A percentile compares a stretch with the other conserved stretches of the same genome.
Conservation (phyloP, 2,797 vertebrate genomes). For the Rhincodon typus region DNA sequence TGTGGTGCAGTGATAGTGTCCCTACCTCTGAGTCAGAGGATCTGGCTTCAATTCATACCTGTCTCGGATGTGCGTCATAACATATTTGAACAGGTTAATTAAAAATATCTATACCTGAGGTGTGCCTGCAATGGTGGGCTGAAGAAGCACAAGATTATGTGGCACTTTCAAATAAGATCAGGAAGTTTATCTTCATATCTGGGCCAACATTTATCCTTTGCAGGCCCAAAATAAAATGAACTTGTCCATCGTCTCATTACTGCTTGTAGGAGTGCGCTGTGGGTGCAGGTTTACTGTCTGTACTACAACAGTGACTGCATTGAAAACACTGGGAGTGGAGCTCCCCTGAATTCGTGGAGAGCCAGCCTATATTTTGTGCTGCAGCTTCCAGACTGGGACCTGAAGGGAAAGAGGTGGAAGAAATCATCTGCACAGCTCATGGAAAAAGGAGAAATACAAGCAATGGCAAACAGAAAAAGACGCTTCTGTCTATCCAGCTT, state of each 20-base stretch:
- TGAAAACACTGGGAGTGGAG: background rate
- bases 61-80: too few relatives aligned
- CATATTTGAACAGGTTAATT: too few relatives aligned
- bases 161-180: background rate
- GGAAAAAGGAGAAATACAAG: background rate
- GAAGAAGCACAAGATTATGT: background rate
- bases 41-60: too few relatives aligned
- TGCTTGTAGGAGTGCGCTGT: background rate
- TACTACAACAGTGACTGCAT: background rate
- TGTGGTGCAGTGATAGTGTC: too few relatives aligned
- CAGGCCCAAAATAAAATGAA: background rate
- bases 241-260: background rate
- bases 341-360: background rate
- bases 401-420: background rate
- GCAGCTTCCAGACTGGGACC: background rate
- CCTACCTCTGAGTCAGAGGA: too few relatives aligned
- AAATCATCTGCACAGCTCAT: background rate
- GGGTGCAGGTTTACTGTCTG: background rate
- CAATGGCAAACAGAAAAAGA: too few relatives aligned
- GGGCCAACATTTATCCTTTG: background rate
- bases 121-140: background rate
- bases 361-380: background rate
- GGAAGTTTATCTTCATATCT: background rate
- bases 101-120: too few relatives aligned
- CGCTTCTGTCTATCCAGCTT: background rate